phyloP scores from a whole-genome alignment of 2,888 invertebrate species.

The Acleris emargana region DNA sequence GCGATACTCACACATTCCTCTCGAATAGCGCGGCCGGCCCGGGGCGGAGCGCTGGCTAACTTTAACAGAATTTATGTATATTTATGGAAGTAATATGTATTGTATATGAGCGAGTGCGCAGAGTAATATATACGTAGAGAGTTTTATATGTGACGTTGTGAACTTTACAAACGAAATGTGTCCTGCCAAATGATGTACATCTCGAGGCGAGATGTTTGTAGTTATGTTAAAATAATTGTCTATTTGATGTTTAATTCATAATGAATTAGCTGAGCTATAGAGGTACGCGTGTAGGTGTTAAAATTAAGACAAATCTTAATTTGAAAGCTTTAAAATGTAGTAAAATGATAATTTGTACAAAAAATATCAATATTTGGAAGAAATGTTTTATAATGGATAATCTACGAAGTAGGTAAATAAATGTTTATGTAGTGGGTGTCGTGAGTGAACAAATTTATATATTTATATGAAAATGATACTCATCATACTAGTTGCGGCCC shows the following conservation, averaged over 20 bases:
- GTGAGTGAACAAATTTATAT: constrained; percentile 28
- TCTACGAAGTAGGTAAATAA: constrained; percentile 43
- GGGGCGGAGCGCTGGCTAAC: constrained; percentile 36
- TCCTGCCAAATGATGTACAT: constrained; percentile 54
- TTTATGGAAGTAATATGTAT: constrained; percentile 37
- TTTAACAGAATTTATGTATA: constrained; percentile 42
- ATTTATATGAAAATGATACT: constrained; percentile 36
- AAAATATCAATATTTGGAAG: constrained; percentile 54
- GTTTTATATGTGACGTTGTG: constrained; percentile 36
- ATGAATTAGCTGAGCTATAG: constrained; percentile 56
- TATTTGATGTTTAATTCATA: constrained; percentile 55
- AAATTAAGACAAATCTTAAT: constrained; percentile 73
- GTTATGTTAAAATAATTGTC: constrained; percentile 48
- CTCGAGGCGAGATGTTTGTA: constrained; percentile 53
- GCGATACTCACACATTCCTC: constrained; percentile 42
- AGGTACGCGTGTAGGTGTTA: constrained; percentile 56
- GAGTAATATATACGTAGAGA: constrained; percentile 2
- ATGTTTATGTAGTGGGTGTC: constrained; percentile 27
- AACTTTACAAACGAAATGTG: constrained; percentile 50
- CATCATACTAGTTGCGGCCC: constrained; percentile 30
- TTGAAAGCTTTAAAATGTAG: constrained; percentile 77
- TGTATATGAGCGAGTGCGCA: constrained; percentile 10
- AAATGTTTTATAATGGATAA: constrained; percentile 47
- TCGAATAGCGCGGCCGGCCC: constrained; percentile 31
- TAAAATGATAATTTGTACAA: constrained; percentile 68